Evolutionary conservation across 2,113 vertebrate genomes (phyloP).

Genomic region (Nesoenas mayeri): DNA sequence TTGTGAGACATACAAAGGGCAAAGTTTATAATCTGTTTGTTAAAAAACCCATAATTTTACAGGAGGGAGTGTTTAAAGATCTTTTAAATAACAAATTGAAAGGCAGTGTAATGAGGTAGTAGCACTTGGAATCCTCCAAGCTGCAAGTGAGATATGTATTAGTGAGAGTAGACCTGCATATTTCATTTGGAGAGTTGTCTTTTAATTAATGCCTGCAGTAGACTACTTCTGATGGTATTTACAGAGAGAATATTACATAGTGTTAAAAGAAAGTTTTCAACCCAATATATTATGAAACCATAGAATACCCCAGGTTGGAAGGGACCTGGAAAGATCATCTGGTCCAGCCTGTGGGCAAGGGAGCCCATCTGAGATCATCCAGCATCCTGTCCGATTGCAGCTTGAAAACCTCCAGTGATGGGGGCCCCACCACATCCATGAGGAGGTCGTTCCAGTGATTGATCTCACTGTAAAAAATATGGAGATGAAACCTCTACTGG

Average conservation of each 20-base stretch:
- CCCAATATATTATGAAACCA: background rate
- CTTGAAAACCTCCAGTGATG: background rate
- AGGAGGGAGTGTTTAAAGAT: constrained; percentile 1
- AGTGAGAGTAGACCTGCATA: background rate
- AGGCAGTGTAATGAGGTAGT: background rate
- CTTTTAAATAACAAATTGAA: constrained; percentile 1
- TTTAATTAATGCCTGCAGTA: background rate
- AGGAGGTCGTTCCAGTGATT: background rate
- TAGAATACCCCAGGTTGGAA: background rate
- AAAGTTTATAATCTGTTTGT: background rate
- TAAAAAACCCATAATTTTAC: background rate
- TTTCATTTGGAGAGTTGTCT: background rate
- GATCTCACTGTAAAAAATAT: accelerated
- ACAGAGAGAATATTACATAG: too few species aligned
- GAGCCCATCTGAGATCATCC: background rate
- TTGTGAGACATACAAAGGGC: background rate
- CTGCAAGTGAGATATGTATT: background rate
- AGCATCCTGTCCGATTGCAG: accelerated
- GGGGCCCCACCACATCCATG: background rate
- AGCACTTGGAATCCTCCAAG: background rate
- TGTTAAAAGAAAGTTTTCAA: background rate
- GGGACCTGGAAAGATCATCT: background rate
- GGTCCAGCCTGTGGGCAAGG: too few species aligned
- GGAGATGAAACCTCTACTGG: background rate
- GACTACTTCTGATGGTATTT: background rate